Conservation (phyloP, 2,113 vertebrate genomes). For the Mus spicilegus region DNA sequence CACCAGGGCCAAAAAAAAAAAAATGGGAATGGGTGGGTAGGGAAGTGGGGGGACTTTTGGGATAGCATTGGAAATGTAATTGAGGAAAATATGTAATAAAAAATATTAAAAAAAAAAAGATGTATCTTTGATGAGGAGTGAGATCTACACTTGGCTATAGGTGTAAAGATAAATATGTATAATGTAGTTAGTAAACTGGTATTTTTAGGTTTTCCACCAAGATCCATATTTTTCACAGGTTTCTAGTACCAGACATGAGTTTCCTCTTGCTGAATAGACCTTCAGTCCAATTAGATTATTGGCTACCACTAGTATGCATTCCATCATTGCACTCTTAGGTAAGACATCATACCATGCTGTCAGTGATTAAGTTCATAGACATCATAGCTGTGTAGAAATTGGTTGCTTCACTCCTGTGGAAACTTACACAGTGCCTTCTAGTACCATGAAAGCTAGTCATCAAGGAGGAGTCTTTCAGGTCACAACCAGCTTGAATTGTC, state of each 20-base stretch:
- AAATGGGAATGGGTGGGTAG: too few species aligned
- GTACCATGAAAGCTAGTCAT: neutral
- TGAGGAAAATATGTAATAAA: too few species aligned
- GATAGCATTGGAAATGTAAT: too few species aligned
- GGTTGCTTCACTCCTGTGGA: neutral
- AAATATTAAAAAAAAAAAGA: too few species aligned
- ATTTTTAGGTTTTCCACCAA: neutral
- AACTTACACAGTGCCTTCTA: neutral
- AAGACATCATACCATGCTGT: neutral
- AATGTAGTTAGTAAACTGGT: neutral
- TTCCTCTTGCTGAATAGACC: neutral
- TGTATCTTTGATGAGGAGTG: neutral
- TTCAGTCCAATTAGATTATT: neutral
- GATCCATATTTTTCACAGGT: too few species aligned
- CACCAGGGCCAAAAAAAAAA: too few species aligned
- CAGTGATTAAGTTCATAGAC: neutral
- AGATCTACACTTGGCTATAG: neutral
- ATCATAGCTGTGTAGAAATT: neutral
- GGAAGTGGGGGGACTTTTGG: too few species aligned
- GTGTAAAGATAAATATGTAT: neutral
- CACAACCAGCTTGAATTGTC: neutral
- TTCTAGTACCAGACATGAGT: neutral
- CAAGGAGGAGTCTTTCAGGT: neutral
- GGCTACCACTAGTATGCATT: neutral
- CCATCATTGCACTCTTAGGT: neutral